phyloP scores from a whole-genome alignment of 2,888 invertebrate genomes.

The Tetragonisca angustula region DNA sequence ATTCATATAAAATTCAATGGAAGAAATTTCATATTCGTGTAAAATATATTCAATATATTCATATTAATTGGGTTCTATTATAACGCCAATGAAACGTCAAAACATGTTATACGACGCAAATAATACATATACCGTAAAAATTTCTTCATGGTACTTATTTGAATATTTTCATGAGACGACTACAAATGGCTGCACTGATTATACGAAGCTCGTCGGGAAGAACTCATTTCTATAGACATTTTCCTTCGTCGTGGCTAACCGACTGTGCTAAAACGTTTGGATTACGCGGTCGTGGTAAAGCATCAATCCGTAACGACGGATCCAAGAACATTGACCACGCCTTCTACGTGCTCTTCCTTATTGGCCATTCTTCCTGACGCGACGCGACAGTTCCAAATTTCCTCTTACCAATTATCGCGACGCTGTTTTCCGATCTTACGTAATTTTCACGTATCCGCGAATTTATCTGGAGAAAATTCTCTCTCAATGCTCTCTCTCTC shows the following conservation, averaged over 20 bases:
- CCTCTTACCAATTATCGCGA: conserved; percentile 74
- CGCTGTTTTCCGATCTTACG: conserved; percentile 68
- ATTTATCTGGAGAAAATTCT: not conserved
- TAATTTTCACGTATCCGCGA: conserved; percentile 8
- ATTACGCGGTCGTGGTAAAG: conserved; percentile 59
- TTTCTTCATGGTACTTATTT: no score
- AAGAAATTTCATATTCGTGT: no score
- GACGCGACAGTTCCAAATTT: conserved; percentile 61
- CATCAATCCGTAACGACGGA: conserved; percentile 64
- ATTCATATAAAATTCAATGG: no score
- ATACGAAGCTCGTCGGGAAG: no score
- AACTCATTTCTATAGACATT: not conserved
- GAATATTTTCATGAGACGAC: no score
- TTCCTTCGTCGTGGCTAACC: not conserved
- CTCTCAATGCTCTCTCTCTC: not conserved
- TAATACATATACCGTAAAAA: no score
- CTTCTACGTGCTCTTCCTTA: conserved; percentile 77
- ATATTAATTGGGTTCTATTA: no score
- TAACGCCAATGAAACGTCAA: no score
- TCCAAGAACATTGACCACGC: conserved; percentile 70
- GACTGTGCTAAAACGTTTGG: conserved; percentile 1
- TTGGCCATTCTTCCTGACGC: conserved; percentile 75
- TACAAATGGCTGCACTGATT: no score
- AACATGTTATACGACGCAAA: no score
- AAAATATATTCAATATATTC: no score